Conservation (phyloP, 92 coral and sea anemone species). For the Galaxea fascicularis region DNA sequence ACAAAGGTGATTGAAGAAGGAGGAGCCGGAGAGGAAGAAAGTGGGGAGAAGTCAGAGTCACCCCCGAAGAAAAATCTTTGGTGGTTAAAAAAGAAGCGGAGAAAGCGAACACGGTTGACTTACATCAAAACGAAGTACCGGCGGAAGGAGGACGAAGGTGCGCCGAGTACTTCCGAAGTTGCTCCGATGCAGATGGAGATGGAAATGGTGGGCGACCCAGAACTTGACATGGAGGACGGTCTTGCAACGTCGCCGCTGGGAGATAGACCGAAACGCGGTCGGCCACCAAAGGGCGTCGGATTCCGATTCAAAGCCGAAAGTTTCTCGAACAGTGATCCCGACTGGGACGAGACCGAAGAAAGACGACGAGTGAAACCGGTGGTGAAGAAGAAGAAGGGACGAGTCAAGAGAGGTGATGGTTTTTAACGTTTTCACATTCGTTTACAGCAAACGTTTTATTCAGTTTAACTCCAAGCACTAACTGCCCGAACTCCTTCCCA, state of each 20-base stretch:
- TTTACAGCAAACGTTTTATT: no score
- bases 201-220: conserved; percentile 38
- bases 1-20: conserved; percentile 26
- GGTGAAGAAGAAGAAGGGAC: conserved; percentile 60
- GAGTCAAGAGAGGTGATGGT: conserved; percentile 34
- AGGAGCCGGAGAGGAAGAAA: conserved; percentile 40
- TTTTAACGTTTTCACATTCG: not conserved
- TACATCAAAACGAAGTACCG: conserved; percentile 85
- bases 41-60: conserved; percentile 48
- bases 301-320: conserved; percentile 35
- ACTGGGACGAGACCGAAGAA: conserved; percentile 87
- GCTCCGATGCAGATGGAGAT: conserved; percentile 70
- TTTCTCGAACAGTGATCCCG: conserved; percentile 71
- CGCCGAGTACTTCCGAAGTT: conserved; percentile 54
- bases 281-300: conserved; percentile 74
- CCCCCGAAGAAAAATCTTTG: conserved; percentile 79
- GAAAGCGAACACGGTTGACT: conserved; percentile 87
- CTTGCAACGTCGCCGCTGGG: conserved; percentile 23
- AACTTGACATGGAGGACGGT: conserved; percentile 40
- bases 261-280: conserved; percentile 85
- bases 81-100: conserved; percentile 81
- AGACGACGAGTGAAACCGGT: conserved; percentile 70
- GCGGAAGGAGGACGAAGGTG: conserved; percentile 84
- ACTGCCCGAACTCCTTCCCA: not conserved
- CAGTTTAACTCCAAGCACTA: not conserved